Conservation (phyloP, 2,888 invertebrate genomes). For the Phorcus lineatus region DNA sequence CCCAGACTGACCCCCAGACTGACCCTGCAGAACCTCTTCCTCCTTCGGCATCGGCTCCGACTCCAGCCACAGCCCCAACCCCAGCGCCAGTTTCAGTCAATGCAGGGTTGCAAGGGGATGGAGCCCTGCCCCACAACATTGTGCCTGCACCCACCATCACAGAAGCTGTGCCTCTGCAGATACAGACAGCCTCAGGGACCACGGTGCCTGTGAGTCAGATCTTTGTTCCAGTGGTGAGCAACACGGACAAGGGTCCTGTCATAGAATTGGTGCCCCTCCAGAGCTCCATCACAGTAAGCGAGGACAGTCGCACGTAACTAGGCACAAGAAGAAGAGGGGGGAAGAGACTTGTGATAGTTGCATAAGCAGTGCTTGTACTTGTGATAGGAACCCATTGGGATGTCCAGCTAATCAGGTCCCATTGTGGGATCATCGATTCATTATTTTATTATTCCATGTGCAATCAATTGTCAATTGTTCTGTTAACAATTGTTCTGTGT, state of each 20-base stretch:
- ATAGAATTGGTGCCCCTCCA: constrained; percentile 48
- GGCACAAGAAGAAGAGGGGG: too few relatives aligned
- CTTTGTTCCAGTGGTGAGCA: constrained; percentile 47
- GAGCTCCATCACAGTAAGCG: constrained; percentile 25
- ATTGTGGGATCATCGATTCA: too few relatives aligned
- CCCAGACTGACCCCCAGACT: neutral
- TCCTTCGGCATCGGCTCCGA: neutral
- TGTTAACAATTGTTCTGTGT: too few relatives aligned
- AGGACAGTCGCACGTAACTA: neutral
- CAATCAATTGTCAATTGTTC: too few relatives aligned
- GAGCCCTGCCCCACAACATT: constrained; percentile 16
- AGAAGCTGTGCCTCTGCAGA: constrained; percentile 17
- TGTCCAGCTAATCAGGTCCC: too few relatives aligned
- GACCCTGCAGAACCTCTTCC: neutral
- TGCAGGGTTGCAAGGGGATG: neutral
- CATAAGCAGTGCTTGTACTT: too few relatives aligned
- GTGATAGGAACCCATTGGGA: too few relatives aligned
- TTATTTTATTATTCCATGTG: too few relatives aligned
- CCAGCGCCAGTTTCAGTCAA: neutral
- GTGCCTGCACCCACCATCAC: neutral
- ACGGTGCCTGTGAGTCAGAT: constrained; percentile 44
- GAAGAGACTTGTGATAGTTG: too few relatives aligned
- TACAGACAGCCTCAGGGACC: constrained; percentile 1
- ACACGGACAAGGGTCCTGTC: constrained; percentile 45
- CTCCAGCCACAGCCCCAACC: neutral